Percentiles rank a stretch among this genome's conserved stretches.
phyloP scores from a whole-genome alignment of 2,888 invertebrate genomes.

The Smittia sp. region DNA sequence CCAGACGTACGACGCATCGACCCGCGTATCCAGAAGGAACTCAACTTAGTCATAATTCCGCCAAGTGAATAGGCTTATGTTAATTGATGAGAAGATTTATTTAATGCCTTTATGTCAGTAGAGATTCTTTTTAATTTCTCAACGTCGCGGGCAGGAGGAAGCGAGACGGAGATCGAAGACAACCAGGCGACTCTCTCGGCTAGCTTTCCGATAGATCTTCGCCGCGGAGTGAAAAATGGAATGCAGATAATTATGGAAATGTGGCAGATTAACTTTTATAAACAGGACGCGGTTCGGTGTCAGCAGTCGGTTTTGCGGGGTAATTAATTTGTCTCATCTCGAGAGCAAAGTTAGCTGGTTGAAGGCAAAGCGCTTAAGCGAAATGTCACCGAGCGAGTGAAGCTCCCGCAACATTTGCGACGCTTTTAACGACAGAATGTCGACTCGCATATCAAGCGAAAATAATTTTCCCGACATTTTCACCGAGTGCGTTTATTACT shows the following conservation, averaged over 20 bases:
- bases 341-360: background rate
- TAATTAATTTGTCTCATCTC: background rate
- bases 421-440: background rate
- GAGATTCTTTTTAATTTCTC: slow-evolving; percentile 10
- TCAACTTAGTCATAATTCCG: background rate
- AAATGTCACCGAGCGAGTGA: background rate
- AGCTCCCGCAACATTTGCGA: slow-evolving; percentile 15
- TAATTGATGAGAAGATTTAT: slow-evolving; percentile 39
- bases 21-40: background rate
- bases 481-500: background rate
- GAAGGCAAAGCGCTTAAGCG: background rate
- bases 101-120: slow-evolving; percentile 31
- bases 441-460: background rate
- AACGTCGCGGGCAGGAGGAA: background rate
- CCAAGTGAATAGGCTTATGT: slow-evolving; percentile 33
- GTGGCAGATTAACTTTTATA: slow-evolving; percentile 22
- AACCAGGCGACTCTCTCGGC: background rate
- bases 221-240: slow-evolving; percentile 33
- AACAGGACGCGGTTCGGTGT: slow-evolving; percentile 20
- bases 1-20: background rate
- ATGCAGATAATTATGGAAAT: slow-evolving; percentile 40
- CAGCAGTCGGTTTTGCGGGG: background rate
- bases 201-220: slow-evolving; percentile 12
- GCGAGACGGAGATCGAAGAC: no score
- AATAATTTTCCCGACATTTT: background rate